These are phyloP conservation scores for Trematocara marginatum DNA, from an alignment of 2,113 vertebrate species.

Conservation along the genomic window DNA sequence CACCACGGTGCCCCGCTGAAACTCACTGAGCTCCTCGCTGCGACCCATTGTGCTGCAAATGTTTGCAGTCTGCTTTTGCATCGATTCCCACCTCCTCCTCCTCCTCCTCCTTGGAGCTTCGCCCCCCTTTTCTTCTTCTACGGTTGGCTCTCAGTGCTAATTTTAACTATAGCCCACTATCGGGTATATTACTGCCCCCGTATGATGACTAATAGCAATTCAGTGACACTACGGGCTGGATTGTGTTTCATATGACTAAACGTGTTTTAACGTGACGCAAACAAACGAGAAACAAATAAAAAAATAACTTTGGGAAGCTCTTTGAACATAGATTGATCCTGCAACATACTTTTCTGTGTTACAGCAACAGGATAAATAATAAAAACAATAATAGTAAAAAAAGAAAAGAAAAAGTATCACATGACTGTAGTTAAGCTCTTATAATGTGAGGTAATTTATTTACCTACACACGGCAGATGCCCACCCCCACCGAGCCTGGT, in stretches of 20 bases:
- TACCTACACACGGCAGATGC: neutral
- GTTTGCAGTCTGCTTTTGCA: neutral
- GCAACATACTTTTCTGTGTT: neutral
- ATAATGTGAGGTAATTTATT: neutral
- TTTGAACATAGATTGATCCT: neutral
- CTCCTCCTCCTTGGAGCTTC: neutral
- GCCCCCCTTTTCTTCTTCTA: neutral
- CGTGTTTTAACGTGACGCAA: neutral
- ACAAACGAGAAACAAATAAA: neutral
- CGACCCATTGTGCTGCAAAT: slow-evolving; percentile 7
- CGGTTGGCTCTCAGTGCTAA: neutral
- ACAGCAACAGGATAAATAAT: neutral
- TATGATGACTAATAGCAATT: neutral
- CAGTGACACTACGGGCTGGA: neutral
- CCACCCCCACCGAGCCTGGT: neutral
- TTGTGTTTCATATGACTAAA: neutral
- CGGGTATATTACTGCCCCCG: neutral
- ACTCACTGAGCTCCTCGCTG: slow-evolving; percentile 46
- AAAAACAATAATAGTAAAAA: neutral
- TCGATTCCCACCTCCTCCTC: neutral
- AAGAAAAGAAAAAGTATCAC: neutral
- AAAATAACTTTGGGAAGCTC: neutral
- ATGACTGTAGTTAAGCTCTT: neutral
- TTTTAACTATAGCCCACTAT: neutral
- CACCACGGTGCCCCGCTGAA: slow-evolving; percentile 38